These are phyloP conservation scores for Pristionchus japonicus DNA, from an alignment of 2,888 invertebrate species.

Conservation along the genomic window DNA sequence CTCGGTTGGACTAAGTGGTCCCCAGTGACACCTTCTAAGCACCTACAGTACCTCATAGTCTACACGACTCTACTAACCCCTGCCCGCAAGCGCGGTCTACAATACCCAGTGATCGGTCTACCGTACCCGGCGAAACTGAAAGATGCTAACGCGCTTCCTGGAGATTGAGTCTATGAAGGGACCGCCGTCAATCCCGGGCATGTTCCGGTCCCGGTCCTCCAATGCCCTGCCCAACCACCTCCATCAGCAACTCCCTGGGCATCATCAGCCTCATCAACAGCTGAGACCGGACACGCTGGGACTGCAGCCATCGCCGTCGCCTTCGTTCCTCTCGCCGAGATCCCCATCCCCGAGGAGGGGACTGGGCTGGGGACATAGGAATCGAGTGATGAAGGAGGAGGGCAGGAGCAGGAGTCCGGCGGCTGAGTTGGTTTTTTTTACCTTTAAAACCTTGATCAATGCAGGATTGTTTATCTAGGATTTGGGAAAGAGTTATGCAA, in stretches of 20 bases:
- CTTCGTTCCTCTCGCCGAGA: neutral
- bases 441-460: too few species aligned
- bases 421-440: neutral
- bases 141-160: conserved; percentile 17
- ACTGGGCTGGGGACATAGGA: neutral
- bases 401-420: neutral
- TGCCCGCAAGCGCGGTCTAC: too few species aligned
- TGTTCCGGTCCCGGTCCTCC: conserved; percentile 22
- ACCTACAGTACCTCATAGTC: neutral
- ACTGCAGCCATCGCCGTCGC: neutral
- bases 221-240: neutral
- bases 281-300: neutral
- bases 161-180: conserved; percentile 29
- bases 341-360: neutral
- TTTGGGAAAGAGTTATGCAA: too few species aligned
- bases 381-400: neutral
- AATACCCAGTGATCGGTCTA: too few species aligned
- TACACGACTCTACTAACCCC: neutral
- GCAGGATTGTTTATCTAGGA: too few species aligned
- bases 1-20: neutral
- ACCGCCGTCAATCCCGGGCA: neutral
- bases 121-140: too few species aligned
- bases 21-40: neutral
- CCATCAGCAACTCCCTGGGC: neutral
- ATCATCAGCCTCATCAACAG: neutral